Evolutionary conservation across 2,888 invertebrate species (phyloP).

Genomic region (Buathra laborator): DNA sequence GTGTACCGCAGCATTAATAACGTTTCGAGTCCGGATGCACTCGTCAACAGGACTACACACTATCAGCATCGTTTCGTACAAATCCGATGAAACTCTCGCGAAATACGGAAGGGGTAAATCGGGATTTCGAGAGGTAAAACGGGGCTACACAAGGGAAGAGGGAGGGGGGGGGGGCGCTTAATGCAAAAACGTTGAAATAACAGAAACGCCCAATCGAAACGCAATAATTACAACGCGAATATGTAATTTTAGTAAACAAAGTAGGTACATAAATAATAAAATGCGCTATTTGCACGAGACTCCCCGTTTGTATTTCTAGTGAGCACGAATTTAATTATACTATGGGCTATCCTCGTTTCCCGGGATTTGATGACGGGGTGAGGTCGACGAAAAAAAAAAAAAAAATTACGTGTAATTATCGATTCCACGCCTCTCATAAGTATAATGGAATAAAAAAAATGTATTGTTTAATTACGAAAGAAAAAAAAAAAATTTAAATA

Average conservation of each 20-base stretch:
- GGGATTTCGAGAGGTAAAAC: constrained; percentile 70
- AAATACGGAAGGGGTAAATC: constrained; percentile 58
- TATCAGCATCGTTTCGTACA: constrained; percentile 59
- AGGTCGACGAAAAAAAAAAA: constrained; percentile 23
- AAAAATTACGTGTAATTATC: neutral
- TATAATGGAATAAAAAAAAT: neutral
- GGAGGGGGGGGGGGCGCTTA: constrained; percentile 21
- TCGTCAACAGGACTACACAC: constrained; percentile 59
- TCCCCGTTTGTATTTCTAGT: constrained; percentile 58
- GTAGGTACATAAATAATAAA: constrained; percentile 83
- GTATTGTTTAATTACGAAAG: neutral
- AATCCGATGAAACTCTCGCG: constrained; percentile 61
- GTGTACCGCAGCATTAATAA: constrained; percentile 84
- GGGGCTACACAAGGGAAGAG: constrained; percentile 41
- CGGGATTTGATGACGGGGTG: constrained; percentile 37
- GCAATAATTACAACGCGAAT: constrained; percentile 84
- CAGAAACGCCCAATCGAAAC: constrained; percentile 82
- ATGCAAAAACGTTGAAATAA: constrained; percentile 84
- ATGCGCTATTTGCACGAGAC: constrained; percentile 81
- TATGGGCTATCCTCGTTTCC: constrained; percentile 65
- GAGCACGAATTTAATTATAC: constrained; percentile 80
- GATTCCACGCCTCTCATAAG: neutral
- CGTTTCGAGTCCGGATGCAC: constrained; percentile 79
- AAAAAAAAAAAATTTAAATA: neutral
- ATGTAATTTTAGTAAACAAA: constrained; percentile 85